Evolutionary conservation across 2,797 vertebrate genomes (phyloP).

Genomic region (Masticophis lateralis): DNA sequence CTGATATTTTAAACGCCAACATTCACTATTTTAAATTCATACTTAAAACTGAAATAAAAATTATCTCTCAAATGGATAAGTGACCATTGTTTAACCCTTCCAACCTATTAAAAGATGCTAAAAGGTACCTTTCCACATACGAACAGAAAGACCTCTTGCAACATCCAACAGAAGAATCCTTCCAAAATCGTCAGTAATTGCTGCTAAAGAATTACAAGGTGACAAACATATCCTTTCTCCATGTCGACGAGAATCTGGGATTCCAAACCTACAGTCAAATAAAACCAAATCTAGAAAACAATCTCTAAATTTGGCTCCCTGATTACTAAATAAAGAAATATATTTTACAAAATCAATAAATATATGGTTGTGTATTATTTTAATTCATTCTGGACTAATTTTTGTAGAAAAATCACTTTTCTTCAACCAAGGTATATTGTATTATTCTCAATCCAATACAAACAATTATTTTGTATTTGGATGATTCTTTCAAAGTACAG

Average conservation of each 20-base stretch:
- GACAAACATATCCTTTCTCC: constrained; percentile 93
- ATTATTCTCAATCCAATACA: neutral
- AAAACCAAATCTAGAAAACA: constrained; percentile 15
- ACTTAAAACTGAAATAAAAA: neutral
- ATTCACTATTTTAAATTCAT: neutral
- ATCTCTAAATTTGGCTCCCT: neutral
- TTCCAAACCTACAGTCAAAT: constrained; percentile 81
- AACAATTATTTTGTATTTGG: neutral
- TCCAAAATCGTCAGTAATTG: constrained; percentile 95
- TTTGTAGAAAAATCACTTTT: neutral
- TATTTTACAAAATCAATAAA: neutral
- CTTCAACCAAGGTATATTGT: neutral
- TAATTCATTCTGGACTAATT: neutral
- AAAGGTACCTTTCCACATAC: constrained; percentile 95
- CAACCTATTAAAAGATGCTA: neutral
- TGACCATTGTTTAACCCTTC: neutral
- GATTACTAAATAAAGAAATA: neutral
- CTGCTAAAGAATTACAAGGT: constrained; percentile 91
- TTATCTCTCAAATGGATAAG: neutral
- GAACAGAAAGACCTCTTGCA: constrained; percentile 84
- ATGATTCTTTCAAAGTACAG: neutral
- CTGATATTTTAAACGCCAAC: neutral
- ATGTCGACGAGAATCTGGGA: constrained; percentile 93
- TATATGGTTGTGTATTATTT: neutral
- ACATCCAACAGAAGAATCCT: constrained; percentile 90